Evolutionary conservation across 2,888 invertebrate species (phyloP).

Genomic region (Plemyria rubiginata): DNA sequence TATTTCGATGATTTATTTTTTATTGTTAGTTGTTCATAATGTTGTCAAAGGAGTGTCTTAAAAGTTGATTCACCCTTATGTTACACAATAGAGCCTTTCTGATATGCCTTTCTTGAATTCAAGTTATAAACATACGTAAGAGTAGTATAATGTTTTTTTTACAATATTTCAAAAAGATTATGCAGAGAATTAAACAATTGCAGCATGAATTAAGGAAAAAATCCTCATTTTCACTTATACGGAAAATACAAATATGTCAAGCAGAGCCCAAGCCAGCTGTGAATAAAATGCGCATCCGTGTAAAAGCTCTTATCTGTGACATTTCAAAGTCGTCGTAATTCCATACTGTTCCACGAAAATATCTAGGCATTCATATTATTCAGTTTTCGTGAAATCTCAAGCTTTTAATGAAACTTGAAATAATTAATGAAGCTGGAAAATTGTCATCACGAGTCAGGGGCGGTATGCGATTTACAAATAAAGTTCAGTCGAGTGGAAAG

Average conservation of each 20-base stretch:
- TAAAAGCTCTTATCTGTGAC: constrained; percentile 22
- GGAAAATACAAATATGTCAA: not conserved
- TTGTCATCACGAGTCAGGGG: constrained; percentile 59
- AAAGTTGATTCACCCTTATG: no score
- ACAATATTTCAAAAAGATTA: no score
- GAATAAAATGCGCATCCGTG: constrained; percentile 20
- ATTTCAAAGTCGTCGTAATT: constrained; percentile 20
- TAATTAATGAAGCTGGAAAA: constrained; percentile 50
- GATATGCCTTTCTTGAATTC: no score
- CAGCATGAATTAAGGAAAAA: no score
- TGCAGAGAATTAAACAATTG: no score
- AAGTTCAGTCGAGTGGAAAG: constrained; percentile 68
- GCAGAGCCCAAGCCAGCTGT: constrained; percentile 17
- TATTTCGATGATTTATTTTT: no score
- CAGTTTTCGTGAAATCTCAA: constrained; percentile 6
- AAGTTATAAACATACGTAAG: no score
- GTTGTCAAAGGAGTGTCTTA: no score
- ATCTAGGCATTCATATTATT: constrained; percentile 2
- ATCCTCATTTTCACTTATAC: no score
- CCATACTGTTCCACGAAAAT: constrained; percentile 16
- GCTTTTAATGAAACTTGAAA: constrained; percentile 40
- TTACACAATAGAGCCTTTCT: no score
- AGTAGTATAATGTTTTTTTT: no score
- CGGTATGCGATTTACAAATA: constrained; percentile 70
- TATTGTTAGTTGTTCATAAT: no score